These are phyloP conservation scores for Micrastur ruficollis DNA, from an alignment of 2,797 vertebrate species.

Conservation along the genomic window DNA sequence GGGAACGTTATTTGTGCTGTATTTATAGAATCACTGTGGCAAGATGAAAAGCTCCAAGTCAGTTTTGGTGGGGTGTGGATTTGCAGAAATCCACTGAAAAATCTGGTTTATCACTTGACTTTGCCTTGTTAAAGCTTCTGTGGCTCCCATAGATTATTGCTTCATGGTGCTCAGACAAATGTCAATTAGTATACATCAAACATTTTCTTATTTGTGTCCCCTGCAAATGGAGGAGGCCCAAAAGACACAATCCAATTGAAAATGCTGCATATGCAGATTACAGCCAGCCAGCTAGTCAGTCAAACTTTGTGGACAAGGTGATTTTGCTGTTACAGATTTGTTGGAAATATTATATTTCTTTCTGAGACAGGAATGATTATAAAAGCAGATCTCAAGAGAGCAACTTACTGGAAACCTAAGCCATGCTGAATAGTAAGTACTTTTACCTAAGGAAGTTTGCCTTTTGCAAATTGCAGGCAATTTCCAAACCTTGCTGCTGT, in stretches of 20 bases:
- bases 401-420: slow-evolving; percentile 33
- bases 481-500: not conserved
- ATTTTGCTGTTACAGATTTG: slow-evolving; percentile 26
- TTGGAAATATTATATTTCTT: slow-evolving; percentile 29
- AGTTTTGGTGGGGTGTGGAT: slow-evolving; percentile 30
- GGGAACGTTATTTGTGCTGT: slow-evolving; percentile 16
- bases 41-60: slow-evolving; percentile 40
- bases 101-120: slow-evolving; percentile 27
- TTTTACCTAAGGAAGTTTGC: slow-evolving; percentile 37
- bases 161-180: slow-evolving; percentile 23
- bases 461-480: not conserved
- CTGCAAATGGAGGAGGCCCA: not conserved
- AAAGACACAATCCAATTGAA: not conserved
- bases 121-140: slow-evolving; percentile 31
- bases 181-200: slow-evolving; percentile 4
- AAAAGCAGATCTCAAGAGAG: slow-evolving; percentile 20
- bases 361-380: slow-evolving; percentile 4
- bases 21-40: slow-evolving; percentile 37
- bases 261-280: not conserved
- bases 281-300: not conserved
- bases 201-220: not conserved
- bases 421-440: not conserved
- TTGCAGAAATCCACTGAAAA: slow-evolving; percentile 42
- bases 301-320: not conserved
- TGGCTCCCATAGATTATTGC: slow-evolving; percentile 46